These are phyloP conservation scores for Penaeus chinensis DNA, from an alignment of 1,140 invertebrate species.

Conservation along the genomic window DNA sequence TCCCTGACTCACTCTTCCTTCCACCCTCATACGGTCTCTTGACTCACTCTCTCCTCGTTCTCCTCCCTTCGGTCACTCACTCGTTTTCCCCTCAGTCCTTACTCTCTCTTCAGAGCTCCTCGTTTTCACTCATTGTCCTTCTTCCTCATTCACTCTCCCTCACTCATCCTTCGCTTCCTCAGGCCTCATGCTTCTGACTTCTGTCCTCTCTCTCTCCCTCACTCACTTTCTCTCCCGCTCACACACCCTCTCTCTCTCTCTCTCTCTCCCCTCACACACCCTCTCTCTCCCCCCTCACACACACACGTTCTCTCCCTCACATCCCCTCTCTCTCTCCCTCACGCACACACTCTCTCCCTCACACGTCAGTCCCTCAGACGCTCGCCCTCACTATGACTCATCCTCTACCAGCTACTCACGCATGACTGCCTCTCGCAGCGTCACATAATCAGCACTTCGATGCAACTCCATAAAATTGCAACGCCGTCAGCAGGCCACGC, in stretches of 20 bases:
- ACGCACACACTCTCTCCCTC: slow-evolving; percentile 6
- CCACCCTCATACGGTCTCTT: slow-evolving; percentile 5
- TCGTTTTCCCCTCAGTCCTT: slow-evolving; percentile 1
- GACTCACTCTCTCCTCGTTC: neutral
- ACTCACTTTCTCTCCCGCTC: no score
- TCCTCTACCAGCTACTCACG: no score
- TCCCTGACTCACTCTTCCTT: neutral
- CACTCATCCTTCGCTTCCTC: neutral
- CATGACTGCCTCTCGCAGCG: no score
- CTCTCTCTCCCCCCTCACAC: no score
- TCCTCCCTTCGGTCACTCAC: neutral
- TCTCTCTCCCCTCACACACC: no score
- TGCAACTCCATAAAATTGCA: no score
- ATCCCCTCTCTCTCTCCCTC: slow-evolving; percentile 8
- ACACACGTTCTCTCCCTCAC: no score
- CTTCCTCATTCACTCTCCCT: neutral
- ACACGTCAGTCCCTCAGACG: neutral
- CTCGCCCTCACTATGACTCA: no score
- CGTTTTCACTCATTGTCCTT: neutral
- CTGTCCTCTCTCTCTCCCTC: slow-evolving; percentile 3
- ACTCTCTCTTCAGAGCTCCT: neutral
- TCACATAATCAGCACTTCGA: no score
- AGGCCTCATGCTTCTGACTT: neutral
- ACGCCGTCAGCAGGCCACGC: no score
- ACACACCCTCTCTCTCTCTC: no score